phyloP scores from a whole-genome alignment of 1,140 invertebrate genomes.

The Brachionus calyciflorus region DNA sequence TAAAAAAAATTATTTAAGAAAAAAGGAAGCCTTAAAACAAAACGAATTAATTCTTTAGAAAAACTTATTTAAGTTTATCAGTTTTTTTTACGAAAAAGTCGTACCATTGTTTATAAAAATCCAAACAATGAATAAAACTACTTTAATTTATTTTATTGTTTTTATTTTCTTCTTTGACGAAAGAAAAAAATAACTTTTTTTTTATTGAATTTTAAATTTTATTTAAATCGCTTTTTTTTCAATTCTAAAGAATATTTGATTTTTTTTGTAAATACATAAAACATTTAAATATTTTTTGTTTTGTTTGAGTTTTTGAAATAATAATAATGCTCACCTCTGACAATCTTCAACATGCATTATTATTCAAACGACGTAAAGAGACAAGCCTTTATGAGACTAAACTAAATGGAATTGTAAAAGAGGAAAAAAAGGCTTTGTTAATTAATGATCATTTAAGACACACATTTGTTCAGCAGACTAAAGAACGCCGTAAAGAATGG shows the following conservation, averaged over 20 bases:
- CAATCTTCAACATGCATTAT: background rate
- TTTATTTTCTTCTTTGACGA: background rate
- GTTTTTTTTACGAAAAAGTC: too few relatives aligned
- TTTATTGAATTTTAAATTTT: conserved; percentile 27
- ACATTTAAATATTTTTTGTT: conserved; percentile 2
- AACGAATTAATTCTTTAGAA: too few relatives aligned
- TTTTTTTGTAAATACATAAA: background rate
- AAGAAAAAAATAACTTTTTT: background rate
- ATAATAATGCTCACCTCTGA: conserved; percentile 12
- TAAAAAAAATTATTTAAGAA: too few relatives aligned
- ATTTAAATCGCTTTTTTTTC: conserved; percentile 5
- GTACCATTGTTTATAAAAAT: too few relatives aligned
- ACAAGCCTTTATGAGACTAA: background rate
- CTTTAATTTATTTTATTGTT: background rate
- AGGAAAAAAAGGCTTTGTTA: background rate
- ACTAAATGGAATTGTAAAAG: background rate
- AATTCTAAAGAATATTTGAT: too few relatives aligned
- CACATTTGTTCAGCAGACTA: background rate
- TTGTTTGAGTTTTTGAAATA: background rate
- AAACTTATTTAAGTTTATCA: too few relatives aligned
- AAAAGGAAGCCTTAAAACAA: too few relatives aligned
- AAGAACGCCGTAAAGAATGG: background rate
- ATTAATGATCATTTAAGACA: background rate
- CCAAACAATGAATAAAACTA: background rate
- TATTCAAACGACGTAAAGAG: background rate